These are phyloP conservation scores for Branchipolynoe longqiensis DNA, from an alignment of 2,888 invertebrate species.

Conservation along the genomic window DNA sequence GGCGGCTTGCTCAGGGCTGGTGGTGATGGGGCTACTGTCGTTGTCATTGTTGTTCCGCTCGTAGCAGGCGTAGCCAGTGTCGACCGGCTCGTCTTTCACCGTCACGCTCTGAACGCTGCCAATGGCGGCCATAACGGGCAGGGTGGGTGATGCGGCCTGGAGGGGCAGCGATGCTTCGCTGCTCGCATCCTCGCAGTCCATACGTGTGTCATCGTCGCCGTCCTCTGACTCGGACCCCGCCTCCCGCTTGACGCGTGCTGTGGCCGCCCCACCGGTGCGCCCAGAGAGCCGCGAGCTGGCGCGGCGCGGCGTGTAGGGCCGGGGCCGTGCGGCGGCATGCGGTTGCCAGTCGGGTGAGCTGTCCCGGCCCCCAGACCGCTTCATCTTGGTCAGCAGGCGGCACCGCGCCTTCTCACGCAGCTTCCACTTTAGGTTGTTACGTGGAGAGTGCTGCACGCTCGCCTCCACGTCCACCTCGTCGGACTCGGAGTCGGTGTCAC, in stretches of 20 bases:
- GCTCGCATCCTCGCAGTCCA: slow-evolving; percentile 21
- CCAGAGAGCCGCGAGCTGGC: not conserved
- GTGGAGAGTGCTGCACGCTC: not conserved
- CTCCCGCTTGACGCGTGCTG: slow-evolving; percentile 1
- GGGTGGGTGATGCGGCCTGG: not conserved
- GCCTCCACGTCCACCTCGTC: not conserved
- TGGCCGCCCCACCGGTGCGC: not conserved
- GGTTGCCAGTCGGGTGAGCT: slow-evolving; percentile 19
- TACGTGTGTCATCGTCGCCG: slow-evolving; percentile 8
- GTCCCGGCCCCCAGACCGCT: not conserved
- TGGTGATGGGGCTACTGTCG: not conserved
- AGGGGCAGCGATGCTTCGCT: not conserved
- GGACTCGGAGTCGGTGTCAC: slow-evolving; percentile 17
- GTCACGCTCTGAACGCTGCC: slow-evolving; percentile 2
- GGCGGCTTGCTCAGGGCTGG: not conserved
- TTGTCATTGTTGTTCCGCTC: slow-evolving; percentile 30
- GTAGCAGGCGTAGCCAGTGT: not conserved
- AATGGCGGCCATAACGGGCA: slow-evolving; percentile 21
- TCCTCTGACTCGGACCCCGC: not conserved
- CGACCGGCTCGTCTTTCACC: slow-evolving; percentile 20
- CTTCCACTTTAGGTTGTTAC: slow-evolving; percentile 35
- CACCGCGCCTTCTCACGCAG: slow-evolving; percentile 39
- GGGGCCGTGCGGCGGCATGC: not conserved
- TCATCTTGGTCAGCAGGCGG: slow-evolving; percentile 41
- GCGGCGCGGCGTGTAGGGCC: not conserved